Evolutionary conservation across 1,140 invertebrate species (phyloP), one percentile per base, ranked within the genome.

Genomic region (Cherax quadricarinatus): DNA sequence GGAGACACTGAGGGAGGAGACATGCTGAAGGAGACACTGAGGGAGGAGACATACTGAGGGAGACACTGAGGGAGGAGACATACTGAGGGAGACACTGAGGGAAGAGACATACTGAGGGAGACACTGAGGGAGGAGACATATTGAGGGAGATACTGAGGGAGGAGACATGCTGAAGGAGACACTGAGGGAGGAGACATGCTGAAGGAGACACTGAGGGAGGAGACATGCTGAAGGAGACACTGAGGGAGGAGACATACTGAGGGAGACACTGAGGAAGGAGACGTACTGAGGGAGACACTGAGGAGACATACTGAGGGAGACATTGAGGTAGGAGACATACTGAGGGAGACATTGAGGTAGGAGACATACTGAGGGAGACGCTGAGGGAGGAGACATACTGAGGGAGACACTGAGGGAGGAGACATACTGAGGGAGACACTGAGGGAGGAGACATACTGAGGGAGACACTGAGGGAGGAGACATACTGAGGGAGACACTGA

Each of bases 241-340:
- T 70, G 66, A 70, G n/a, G n/a, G 66, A 70, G 66, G 66, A 70
- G 66, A 70, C n/a, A 70, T 18, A n/a, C n/a, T n/a, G n/a, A n/a
- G n/a, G n/a, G n/a, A n/a, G 30, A 41, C 30, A 41, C 0, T 41
- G 30, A 41, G 30, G 30, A 2, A 41, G 30, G 30, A 41, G 30
- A 41, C 30, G 2, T n/a, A n/a, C 0, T 41, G 30, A 41, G 2
- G 30, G 30, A 41, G 30, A 2, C 30, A 41, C 1, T 70, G 66
- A 70, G n/a, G n/a, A 70, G 66, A 70, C n/a, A 70, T 18, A n/a
- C n/a, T n/a, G n/a, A n/a, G n/a, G n/a, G n/a, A n/a, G 30, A 41
- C 30, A 41, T 1, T 41, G 30, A 41, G 30, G 30, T 0, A 41
- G 30, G 30, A 41, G 30, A 41, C 30, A 41, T n/a, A n/a, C 0